These are phyloP conservation scores for Sebastes elongatus DNA, from an alignment of 2,797 vertebrate genomes.

Conservation along the genomic window DNA sequence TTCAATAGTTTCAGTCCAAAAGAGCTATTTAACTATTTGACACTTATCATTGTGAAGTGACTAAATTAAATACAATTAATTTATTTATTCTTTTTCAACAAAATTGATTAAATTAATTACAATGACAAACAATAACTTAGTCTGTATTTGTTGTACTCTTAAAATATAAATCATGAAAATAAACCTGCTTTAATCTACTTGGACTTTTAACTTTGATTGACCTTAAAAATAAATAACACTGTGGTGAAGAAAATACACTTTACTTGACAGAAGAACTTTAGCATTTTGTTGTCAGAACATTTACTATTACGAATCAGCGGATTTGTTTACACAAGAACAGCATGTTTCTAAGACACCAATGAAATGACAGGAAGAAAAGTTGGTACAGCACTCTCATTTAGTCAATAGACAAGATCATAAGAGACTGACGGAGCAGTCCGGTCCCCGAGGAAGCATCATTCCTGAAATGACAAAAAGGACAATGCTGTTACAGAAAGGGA, in stretches of 20 bases:
- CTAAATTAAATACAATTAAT: neutral
- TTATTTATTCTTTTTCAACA: neutral
- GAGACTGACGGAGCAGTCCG: no score
- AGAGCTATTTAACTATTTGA: neutral
- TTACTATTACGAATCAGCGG: no score
- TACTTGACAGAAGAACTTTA: neutral
- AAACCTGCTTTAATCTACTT: neutral
- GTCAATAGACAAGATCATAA: no score
- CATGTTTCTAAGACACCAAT: no score
- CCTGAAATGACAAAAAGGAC: slow-evolving; percentile 62
- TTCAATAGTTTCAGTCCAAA: neutral
- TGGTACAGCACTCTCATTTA: no score
- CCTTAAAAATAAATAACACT: neutral
- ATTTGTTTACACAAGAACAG: no score
- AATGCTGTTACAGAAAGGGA: slow-evolving; percentile 26
- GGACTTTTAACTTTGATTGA: neutral
- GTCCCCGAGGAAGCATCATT: slow-evolving; percentile 29
- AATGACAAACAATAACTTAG: neutral
- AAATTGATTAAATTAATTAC: neutral
- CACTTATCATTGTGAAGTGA: neutral
- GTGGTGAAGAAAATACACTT: slow-evolving; percentile 23
- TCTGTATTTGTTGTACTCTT: neutral
- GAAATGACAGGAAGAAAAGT: no score
- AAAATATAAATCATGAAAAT: neutral
- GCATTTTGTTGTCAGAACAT: no score